These are phyloP conservation scores for Galendromus occidentalis DNA, from an alignment of 1,140 invertebrate genomes.

Conservation along the genomic window DNA sequence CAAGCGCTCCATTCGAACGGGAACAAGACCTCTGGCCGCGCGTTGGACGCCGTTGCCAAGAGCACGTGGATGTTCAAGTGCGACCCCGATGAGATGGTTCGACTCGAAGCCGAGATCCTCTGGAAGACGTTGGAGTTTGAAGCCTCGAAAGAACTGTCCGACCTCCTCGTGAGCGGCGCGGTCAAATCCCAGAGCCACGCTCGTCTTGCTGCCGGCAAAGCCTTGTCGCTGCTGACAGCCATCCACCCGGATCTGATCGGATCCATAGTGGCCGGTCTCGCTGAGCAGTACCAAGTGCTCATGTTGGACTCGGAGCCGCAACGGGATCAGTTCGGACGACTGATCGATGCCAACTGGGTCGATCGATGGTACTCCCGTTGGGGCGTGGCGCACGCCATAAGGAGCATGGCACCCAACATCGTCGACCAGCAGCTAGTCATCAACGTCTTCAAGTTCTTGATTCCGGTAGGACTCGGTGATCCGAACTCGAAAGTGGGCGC, in stretches of 20 bases:
- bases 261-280: conserved; percentile 39
- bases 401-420: conserved; percentile 47
- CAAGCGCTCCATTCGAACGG: not conserved
- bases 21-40: not conserved
- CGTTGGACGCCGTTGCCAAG: not conserved
- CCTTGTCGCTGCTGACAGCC: conserved; percentile 45
- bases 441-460: conserved; percentile 51
- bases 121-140: conserved; percentile 41
- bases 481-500: conserved; percentile 54
- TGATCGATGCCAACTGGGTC: conserved; percentile 45
- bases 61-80: conserved; percentile 10
- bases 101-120: conserved; percentile 26
- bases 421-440: conserved; percentile 40
- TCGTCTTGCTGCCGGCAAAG: conserved; percentile 50
- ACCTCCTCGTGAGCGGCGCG: conserved; percentile 45
- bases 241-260: conserved; percentile 35
- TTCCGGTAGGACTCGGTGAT: conserved; percentile 66
- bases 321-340: conserved; percentile 73
- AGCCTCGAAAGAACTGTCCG: conserved; percentile 32
- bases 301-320: conserved; percentile 11
- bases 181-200: conserved; percentile 55
- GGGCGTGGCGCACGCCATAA: conserved; percentile 62
- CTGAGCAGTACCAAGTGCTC: conserved; percentile 55
- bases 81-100: not conserved
- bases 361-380: conserved; percentile 70